Conservation (phyloP, 2,113 vertebrate genomes). For the Lonchura striata region DNA sequence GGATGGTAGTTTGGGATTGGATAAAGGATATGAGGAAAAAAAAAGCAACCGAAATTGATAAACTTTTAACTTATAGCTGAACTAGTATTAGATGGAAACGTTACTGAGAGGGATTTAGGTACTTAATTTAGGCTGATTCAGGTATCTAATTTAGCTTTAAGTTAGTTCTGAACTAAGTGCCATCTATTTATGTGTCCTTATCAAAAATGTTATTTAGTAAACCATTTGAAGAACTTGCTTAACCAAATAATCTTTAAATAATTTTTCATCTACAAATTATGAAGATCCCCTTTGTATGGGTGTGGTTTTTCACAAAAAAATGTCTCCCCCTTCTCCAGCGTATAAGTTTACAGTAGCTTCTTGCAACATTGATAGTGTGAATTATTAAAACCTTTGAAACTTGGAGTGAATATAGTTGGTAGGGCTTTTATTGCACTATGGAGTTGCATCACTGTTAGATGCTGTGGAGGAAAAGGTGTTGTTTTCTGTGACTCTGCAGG, state of each 20-base stretch:
- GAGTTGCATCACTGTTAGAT: not conserved
- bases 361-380: not conserved
- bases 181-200: not conserved
- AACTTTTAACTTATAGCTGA: not conserved
- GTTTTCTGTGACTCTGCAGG: not conserved
- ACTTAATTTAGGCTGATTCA: not conserved
- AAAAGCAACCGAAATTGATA: not conserved
- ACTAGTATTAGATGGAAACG: not conserved
- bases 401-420: not conserved
- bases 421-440: not conserved
- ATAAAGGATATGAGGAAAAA: not conserved
- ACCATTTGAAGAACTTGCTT: not conserved
- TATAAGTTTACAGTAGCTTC: not conserved
- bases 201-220: not conserved
- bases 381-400: not conserved
- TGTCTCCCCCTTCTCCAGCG: not conserved
- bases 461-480: not conserved
- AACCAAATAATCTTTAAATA: not conserved
- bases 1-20: not conserved
- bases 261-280: not conserved
- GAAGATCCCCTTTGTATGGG: not conserved
- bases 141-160: not conserved
- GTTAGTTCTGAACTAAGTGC: not conserved
- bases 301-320: not conserved
- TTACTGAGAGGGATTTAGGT: not conserved